phyloP scores from a whole-genome alignment of 2,113 vertebrate species.

The Probosciger aterrimus region DNA sequence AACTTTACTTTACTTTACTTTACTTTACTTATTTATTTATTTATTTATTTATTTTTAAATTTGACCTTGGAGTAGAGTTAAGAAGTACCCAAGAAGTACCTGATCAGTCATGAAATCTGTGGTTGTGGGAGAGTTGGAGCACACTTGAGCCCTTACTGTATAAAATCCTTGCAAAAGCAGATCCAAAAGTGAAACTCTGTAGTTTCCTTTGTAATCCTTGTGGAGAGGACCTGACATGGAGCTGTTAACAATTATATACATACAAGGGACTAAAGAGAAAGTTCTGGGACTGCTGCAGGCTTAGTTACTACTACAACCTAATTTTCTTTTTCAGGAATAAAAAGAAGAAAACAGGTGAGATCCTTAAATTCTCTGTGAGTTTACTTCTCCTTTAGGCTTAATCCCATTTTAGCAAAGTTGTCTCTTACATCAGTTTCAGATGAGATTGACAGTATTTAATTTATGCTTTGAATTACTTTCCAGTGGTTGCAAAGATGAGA shows the following conservation, averaged over 20 bases:
- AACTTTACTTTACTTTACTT: no score
- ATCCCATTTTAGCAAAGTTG: background rate
- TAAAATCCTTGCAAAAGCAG: background rate
- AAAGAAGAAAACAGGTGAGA: background rate
- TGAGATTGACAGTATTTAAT: background rate
- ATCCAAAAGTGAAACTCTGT: background rate
- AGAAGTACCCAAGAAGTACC: background rate
- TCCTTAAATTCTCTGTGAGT: background rate
- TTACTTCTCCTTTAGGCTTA: background rate
- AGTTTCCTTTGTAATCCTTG: background rate
- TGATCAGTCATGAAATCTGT: background rate
- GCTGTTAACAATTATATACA: background rate
- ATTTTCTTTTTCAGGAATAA: background rate
- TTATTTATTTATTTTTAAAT: no score
- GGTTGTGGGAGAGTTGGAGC: background rate
- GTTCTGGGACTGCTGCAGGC: background rate
- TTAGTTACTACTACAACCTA: background rate
- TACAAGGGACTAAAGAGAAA: background rate
- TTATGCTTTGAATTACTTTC: constrained; percentile 2
- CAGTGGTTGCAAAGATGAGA: background rate
- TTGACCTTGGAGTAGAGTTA: background rate
- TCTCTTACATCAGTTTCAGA: background rate
- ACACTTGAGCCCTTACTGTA: background rate
- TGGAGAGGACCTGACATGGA: background rate
- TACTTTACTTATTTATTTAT: background rate